These are phyloP conservation scores for Petroica traversi DNA, from an alignment of 2,113 vertebrate species.

Conservation along the genomic window DNA sequence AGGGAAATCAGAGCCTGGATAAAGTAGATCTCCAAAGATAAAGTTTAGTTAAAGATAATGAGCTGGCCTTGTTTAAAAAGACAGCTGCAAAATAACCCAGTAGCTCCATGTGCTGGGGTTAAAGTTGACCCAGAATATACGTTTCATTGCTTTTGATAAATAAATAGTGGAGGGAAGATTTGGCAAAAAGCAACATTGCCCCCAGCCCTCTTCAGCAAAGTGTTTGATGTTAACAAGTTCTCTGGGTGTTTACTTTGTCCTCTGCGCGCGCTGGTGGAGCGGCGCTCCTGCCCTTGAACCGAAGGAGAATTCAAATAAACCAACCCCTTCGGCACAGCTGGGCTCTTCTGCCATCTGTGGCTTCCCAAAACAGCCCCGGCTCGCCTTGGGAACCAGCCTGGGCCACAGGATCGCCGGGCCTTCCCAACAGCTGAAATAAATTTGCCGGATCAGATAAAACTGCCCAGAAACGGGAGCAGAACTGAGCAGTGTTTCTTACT, in stretches of 20 bases:
- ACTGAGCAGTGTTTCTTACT: rapidly evolving
- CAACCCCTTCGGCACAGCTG: background rate
- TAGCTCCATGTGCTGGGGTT: constrained; percentile 59
- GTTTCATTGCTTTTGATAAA: constrained; percentile 72
- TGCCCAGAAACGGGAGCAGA: background rate
- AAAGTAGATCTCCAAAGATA: constrained; percentile 33
- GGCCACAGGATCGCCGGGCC: rapidly evolving
- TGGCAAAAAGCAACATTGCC: constrained; percentile 54
- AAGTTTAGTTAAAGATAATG: constrained; percentile 60
- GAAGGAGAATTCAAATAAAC: constrained; percentile 74
- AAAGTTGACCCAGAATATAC: constrained; percentile 66
- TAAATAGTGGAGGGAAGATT: constrained; percentile 72
- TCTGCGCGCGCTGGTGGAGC: background rate
- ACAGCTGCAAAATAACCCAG: constrained; percentile 46
- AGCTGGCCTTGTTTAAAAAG: constrained; percentile 55
- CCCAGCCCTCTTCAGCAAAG: constrained; percentile 51
- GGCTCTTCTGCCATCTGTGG: background rate
- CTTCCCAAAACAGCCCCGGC: background rate
- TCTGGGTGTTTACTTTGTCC: constrained; percentile 73
- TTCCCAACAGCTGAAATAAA: background rate
- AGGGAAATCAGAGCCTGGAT: constrained; percentile 47
- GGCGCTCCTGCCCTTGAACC: constrained; percentile 57
- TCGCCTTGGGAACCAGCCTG: background rate
- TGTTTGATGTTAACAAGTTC: constrained; percentile 74
- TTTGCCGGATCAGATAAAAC: background rate